phyloP scores from a whole-genome alignment of 2,113 vertebrate species.

The Ariopsis seemanni region DNA sequence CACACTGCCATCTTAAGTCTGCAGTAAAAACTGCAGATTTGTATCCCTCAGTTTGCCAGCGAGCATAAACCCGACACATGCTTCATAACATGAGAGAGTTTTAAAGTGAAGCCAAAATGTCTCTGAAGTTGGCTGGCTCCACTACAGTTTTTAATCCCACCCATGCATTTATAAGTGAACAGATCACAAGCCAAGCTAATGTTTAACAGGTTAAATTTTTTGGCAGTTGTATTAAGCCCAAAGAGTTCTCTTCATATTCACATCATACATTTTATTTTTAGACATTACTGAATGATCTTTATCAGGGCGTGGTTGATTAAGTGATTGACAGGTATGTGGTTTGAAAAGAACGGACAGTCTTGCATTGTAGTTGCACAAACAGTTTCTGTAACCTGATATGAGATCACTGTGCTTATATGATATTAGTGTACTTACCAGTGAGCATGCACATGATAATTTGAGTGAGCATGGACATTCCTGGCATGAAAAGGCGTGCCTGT shows the following conservation, averaged over 20 bases:
- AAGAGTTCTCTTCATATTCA: not conserved
- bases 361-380: not conserved
- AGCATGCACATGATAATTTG: not conserved
- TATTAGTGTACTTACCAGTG: not conserved
- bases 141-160: not conserved
- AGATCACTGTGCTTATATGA: not conserved
- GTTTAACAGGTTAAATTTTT: constrained; percentile 4
- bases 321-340: not conserved
- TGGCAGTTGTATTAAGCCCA: not conserved
- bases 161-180: not conserved
- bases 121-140: not conserved
- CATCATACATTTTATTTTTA: not conserved
- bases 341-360: not conserved
- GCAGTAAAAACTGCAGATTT: not conserved
- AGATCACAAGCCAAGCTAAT: constrained; percentile 1
- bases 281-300: not conserved
- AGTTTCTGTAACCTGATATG: not conserved
- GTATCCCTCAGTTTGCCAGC: not conserved
- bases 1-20: constrained; percentile 53
- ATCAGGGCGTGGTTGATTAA: not conserved
- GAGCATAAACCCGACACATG: not conserved
- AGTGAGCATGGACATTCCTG: not conserved
- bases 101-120: constrained; percentile 6
- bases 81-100: not conserved
- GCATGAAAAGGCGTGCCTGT: constrained; percentile 1